phyloP scores from a whole-genome alignment of 1,140 invertebrate genomes.

The Cyphomyrmex costatus region DNA sequence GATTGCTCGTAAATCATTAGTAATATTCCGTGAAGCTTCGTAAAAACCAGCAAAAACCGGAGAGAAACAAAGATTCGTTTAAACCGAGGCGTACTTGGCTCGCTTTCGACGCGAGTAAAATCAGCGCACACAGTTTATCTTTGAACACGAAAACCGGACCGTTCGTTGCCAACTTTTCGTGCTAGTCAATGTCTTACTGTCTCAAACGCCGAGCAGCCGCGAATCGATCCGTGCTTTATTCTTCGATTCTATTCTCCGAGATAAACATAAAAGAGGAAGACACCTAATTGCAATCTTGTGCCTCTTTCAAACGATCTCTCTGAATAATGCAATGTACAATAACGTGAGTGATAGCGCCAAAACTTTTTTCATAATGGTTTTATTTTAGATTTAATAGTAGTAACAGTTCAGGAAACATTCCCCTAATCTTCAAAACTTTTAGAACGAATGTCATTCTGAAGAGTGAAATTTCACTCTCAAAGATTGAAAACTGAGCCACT shows the following conservation, averaged over 20 bases:
- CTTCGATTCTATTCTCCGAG: neutral
- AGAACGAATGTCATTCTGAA: neutral
- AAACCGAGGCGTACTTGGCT: slow-evolving; percentile 15
- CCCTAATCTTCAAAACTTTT: neutral
- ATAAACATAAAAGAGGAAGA: neutral
- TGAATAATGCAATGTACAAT: neutral
- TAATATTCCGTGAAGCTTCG: neutral
- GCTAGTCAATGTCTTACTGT: slow-evolving; percentile 23
- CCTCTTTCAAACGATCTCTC: neutral
- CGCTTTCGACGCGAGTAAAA: slow-evolving; percentile 9
- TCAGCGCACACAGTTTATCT: slow-evolving; percentile 45
- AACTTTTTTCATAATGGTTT: neutral
- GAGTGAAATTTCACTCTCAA: no score
- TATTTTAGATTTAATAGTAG: neutral
- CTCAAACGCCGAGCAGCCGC: neutral
- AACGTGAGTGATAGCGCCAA: neutral
- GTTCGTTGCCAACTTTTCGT: slow-evolving; percentile 49
- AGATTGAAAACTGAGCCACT: no score
- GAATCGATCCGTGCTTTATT: slow-evolving; percentile 20
- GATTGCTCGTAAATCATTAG: neutral
- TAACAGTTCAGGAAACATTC: neutral
- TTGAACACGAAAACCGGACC: slow-evolving; percentile 1
- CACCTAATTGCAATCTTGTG: no score
- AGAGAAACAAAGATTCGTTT: neutral
- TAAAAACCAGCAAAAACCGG: neutral